A percentile compares a stretch with the other conserved stretches of the same genome.
These are phyloP conservation scores for Lamellibrachia luymesi DNA, from an alignment of 1,140 invertebrate genomes.

Conservation along the genomic window DNA sequence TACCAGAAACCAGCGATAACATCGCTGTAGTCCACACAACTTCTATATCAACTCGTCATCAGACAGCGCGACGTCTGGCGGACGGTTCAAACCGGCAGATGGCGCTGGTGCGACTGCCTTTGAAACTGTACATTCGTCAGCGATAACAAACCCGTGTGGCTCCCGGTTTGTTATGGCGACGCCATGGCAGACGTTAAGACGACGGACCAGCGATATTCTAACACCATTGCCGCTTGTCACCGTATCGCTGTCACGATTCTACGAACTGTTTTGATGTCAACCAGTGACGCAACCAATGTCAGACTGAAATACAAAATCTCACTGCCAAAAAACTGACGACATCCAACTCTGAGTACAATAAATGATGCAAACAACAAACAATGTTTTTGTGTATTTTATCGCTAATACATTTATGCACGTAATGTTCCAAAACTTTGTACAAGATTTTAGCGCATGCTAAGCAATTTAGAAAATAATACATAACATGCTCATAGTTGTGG, in stretches of 20 bases:
- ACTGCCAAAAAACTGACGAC: neutral
- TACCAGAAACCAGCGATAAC: neutral
- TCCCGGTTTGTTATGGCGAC: neutral
- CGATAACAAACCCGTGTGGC: neutral
- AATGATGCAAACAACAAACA: neutral
- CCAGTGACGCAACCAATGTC: neutral
- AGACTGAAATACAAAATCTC: neutral
- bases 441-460: too few species aligned
- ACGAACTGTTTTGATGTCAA: neutral
- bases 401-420: too few species aligned
- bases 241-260: neutral
- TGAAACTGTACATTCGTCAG: neutral
- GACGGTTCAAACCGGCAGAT: neutral
- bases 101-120: neutral
- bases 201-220: neutral
- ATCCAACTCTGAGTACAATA: neutral
- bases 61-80: neutral
- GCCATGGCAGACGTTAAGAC: neutral
- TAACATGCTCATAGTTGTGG: too few species aligned
- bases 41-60: neutral
- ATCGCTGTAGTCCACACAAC: neutral
- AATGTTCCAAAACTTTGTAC: too few species aligned
- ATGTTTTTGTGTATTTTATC: neutral
- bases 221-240: neutral
- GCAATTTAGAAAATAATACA: too few species aligned